Base-by-base conservation (phyloP, 2,888 invertebrate genomes). In the Exocentrus adspersus region DNA sequence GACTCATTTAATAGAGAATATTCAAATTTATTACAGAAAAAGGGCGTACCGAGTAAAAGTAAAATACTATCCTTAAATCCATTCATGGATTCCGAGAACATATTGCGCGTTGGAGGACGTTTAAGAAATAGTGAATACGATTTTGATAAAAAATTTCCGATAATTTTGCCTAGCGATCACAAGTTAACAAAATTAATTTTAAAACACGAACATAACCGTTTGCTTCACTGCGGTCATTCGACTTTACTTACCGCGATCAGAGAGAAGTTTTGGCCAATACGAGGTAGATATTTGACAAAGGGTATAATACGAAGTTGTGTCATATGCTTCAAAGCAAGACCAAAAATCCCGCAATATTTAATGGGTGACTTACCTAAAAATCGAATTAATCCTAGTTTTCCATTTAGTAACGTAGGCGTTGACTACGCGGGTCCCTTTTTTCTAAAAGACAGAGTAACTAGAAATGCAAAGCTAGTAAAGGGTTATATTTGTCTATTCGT, bases 351-450 rank as follows among this genome's bases (percentile, higher is more conserved):
- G 2, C 32, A 68, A 46, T 62, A 68, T 24, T 16, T 66, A 17
- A 73, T 69, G 69, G 72, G 70, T 37, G 56, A 72, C 32, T 64
- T 72, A 42, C 64, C 68, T 3, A 10, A 17, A 20, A 9, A 21
- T n/a, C 37, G 71, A 16, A 41, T 71, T n/a, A 51, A 45, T 14
- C 60, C 52, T n/a, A 50, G 32, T 6, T 28, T 28, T 16, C 69
- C 70, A 1, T 74, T 74, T 64, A 32, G 12, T 1, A 59, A 51
- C 9, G 45, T 54, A 6, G 72, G 67, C 2, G 58, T 72, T 10
- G 72, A 74, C 52, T 74, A 67, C 50, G 65, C 62, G 7, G 72
- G 73, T n/a, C 71, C 71, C 10, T 63, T 71, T 42, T 30, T 54
- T 2, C 28, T 73, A 42, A 68, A 65, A 48, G 53, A 62, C 30